Evolutionary conservation across 2,113 vertebrate species (phyloP).

Genomic region (Menura novaehollandiae): DNA sequence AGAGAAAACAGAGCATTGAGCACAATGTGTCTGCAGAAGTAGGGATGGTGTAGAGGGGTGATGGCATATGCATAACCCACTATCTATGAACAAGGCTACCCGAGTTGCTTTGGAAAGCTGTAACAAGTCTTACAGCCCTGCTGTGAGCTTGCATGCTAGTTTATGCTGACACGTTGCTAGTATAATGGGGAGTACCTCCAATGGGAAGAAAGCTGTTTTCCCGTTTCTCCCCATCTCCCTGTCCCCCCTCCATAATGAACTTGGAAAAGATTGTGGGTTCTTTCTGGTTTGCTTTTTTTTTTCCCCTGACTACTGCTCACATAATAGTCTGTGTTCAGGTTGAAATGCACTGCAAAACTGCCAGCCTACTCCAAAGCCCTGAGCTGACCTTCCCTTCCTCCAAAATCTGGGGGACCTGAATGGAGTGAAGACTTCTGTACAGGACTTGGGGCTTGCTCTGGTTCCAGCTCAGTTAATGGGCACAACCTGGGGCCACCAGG

Average conservation of each 20-base stretch:
- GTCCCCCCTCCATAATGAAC: not conserved
- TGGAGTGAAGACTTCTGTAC: not conserved
- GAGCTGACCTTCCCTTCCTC: not conserved
- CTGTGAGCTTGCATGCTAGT: not conserved
- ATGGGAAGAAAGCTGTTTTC: not conserved
- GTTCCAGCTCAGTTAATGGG: not conserved
- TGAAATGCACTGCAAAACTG: not conserved
- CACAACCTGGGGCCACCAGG: not conserved
- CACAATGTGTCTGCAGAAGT: not conserved
- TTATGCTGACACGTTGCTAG: not conserved
- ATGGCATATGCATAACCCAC: not conserved
- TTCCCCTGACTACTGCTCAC: rapidly evolving
- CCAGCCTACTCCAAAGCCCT: not conserved
- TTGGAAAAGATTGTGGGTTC: not conserved
- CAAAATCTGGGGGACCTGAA: not conserved
- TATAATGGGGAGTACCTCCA: not conserved
- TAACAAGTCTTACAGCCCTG: not conserved
- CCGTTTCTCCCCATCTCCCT: not conserved
- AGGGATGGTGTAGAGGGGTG: not conserved
- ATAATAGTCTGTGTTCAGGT: not conserved
- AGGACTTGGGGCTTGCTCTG: not conserved
- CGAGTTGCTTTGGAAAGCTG: not conserved
- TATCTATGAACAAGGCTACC: not conserved
- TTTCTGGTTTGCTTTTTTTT: not conserved
- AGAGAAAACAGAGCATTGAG: not conserved